Base-by-base conservation (phyloP, 2,113 vertebrate genomes). In the Boleophthalmus pectinirostris region DNA sequence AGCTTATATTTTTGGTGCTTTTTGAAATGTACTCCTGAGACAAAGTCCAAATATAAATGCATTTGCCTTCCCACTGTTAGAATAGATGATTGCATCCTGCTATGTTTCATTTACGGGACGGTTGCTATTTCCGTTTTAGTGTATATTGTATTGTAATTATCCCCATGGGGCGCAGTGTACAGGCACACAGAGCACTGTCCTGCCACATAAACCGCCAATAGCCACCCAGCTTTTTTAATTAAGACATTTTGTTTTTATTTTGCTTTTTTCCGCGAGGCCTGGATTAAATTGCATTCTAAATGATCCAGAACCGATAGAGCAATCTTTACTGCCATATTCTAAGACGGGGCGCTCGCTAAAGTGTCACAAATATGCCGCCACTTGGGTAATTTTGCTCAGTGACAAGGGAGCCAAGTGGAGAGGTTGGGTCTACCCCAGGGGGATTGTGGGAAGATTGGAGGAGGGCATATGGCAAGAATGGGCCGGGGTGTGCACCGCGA, bases 201-300 rank as follows among this genome's bases (percentile, higher is more conserved):
- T 78, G 72, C 82, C 80, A 77, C 74, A 87, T 76, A 83, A 83
- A 82, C 83, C 84, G 77, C 85, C 79, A 74, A 56, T 77, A 78
- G 76, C 77, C 66, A 66, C 80, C 74, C 77, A 77, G 85, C 79
- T 80, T 85, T 86, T 85, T 91, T 93, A 93, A 94, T 94, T 93
- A 93, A 92, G 84, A 80, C 81, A 87, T 89, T 92, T 91, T 90
- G 87, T 89, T 93, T 92, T 91, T 91, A 91, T 91, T 92, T 90
- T 75, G 78, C 78, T 78, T 82, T 56, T 82, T 76, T 78, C 71
- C 84, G 69, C 47, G 73, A 86, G 85, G 86, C 86, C 82, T 70
- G 83, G 84, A 90, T 92, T 87, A 90, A 92, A 94, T 93, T 92
- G 92, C 91, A 92, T 94, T 94, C 87, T 90, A 93, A 93, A 94